Evolutionary conservation across 2,113 vertebrate genomes (phyloP).

Genomic region (Eolophus roseicapilla): DNA sequence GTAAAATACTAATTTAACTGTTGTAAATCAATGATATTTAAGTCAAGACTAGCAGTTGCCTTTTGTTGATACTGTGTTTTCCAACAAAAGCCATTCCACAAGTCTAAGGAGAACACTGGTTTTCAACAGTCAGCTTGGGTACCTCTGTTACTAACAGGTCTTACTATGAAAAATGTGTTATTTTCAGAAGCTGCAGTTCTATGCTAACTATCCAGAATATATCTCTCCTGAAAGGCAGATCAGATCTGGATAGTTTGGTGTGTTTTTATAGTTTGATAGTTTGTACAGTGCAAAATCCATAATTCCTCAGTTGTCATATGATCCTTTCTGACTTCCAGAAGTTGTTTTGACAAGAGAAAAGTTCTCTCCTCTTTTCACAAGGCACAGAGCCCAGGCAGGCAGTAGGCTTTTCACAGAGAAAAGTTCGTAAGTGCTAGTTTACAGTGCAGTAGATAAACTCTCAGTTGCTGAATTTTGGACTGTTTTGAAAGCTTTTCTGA

Average conservation of each 20-base stretch:
- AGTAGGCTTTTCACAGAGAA: neutral
- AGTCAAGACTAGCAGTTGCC: neutral
- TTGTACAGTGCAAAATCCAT: neutral
- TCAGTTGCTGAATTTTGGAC: conserved; percentile 4
- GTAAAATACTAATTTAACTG: neutral
- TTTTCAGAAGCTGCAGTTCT: neutral
- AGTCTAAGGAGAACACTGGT: neutral
- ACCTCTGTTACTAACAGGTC: neutral
- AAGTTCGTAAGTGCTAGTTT: neutral
- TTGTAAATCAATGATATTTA: neutral
- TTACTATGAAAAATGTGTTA: neutral
- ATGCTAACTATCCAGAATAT: neutral
- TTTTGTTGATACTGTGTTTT: neutral
- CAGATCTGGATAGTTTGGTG: neutral
- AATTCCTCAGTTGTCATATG: neutral
- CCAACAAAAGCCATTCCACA: neutral
- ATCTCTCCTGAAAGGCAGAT: neutral
- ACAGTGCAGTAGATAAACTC: neutral
- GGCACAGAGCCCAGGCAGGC: neutral
- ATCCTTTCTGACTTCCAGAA: neutral
- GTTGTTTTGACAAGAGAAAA: neutral
- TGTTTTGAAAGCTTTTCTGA: conserved; percentile 2
- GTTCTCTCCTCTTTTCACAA: neutral
- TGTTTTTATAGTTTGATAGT: neutral
- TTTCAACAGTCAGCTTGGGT: neutral